Evolutionary conservation across 2,888 invertebrate genomes (phyloP).

Genomic region (Eumacrocentrus americanus): DNA sequence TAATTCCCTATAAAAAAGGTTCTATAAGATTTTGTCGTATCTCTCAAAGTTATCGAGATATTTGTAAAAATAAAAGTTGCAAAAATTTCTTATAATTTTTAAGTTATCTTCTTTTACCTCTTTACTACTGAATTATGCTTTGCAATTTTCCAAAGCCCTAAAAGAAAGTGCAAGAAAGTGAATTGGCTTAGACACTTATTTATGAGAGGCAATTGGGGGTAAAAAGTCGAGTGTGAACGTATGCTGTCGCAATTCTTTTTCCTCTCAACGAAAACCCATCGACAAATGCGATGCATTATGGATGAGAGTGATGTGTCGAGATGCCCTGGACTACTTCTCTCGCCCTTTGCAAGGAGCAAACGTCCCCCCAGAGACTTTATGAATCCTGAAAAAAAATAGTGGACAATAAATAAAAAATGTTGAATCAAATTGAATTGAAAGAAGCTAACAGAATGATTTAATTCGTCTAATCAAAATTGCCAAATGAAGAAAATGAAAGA

Average conservation of each 20-base stretch:
- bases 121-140: no score
- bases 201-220: neutral
- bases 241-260: constrained; percentile 17
- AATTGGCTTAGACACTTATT: neutral
- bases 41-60: no score
- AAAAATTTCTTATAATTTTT: no score
- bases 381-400: neutral
- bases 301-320: constrained; percentile 37
- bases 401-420: neutral
- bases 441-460: no score
- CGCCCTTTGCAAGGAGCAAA: neutral
- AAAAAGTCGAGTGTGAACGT: constrained; percentile 9
- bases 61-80: no score
- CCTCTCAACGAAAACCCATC: constrained; percentile 41
- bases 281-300: constrained; percentile 57
- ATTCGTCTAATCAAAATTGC: no score
- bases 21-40: no score
- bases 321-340: no score
- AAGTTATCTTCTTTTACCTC: no score
- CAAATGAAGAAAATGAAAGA: neutral
- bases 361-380: neutral
- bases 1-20: no score
- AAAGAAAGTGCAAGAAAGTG: neutral
- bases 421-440: no score
- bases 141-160: neutral